Percentiles rank a stretch among this genome's conserved stretches.
phyloP scores from a whole-genome alignment of 1,140 invertebrate genomes.

The Rhyacophila brunnea region DNA sequence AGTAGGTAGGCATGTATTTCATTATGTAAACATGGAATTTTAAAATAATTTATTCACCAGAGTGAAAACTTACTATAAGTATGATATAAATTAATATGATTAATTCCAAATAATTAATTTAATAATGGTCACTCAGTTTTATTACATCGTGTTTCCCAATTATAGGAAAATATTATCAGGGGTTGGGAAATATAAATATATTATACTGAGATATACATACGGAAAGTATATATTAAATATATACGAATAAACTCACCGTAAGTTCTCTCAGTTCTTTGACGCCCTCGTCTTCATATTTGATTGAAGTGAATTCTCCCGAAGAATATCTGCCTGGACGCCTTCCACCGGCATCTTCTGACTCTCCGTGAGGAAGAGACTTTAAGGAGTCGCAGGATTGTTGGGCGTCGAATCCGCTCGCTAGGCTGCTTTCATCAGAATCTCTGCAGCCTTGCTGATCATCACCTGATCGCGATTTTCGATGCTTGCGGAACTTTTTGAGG shows the following conservation, averaged over 20 bases:
- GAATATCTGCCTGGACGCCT: conserved; percentile 55
- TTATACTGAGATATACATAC: no score
- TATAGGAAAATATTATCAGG: no score
- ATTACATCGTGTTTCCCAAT: no score
- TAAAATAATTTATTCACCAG: no score
- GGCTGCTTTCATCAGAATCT: conserved; percentile 37
- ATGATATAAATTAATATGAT: no score
- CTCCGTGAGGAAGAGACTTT: conserved; percentile 5
- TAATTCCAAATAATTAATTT: no score
- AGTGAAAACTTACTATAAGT: no score
- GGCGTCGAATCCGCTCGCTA: neutral
- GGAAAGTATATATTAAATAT: no score
- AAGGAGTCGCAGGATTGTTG: neutral
- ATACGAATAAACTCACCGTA: conserved; percentile 49
- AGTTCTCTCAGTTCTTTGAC: conserved; percentile 59
- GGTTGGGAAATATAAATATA: no score
- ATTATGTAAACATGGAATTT: no score
- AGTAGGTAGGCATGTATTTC: no score
- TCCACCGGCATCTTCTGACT: conserved; percentile 35
- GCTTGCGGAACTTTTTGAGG: conserved; percentile 56
- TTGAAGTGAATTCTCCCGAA: conserved; percentile 45
- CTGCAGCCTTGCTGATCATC: conserved; percentile 44
- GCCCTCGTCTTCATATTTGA: conserved; percentile 62
- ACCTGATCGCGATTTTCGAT: conserved; percentile 53
- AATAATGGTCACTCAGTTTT: no score